Evolutionary conservation across 2,888 invertebrate species (phyloP).

Genomic region (Hyalella azteca): DNA sequence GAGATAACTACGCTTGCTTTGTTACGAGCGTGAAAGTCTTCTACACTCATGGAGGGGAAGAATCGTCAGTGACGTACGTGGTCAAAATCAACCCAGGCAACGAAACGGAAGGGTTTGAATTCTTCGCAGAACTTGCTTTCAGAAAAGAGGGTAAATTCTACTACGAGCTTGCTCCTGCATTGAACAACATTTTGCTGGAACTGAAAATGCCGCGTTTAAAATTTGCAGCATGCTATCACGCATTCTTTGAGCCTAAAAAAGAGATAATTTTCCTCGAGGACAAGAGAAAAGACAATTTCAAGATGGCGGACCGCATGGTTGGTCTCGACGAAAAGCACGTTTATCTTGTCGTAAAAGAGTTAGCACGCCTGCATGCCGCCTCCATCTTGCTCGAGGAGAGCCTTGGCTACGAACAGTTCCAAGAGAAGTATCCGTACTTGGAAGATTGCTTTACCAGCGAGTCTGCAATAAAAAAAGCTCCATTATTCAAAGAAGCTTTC

Average conservation of each 20-base stretch:
- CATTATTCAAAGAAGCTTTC: background rate
- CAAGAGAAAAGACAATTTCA: conserved; percentile 40
- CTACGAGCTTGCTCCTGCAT: conserved; percentile 1
- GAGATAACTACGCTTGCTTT: conserved; percentile 42
- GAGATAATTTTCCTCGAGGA: conserved; percentile 42
- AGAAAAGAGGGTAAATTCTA: conserved; percentile 44
- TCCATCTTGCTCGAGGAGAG: conserved; percentile 8
- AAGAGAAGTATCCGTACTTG: background rate
- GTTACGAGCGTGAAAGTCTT: conserved; percentile 40
- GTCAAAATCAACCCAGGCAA: conserved; percentile 43
- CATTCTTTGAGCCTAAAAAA: background rate
- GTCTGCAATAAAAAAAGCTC: background rate
- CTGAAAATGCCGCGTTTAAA: conserved; percentile 18
- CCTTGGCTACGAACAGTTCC: background rate
- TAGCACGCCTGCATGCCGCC: conserved; percentile 49
- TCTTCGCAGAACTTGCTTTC: background rate
- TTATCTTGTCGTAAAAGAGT: conserved; percentile 43
- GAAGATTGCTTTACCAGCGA: background rate
- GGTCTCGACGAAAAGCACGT: conserved; percentile 46
- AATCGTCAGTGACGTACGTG: conserved; percentile 34
- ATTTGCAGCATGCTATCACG: conserved; percentile 11
- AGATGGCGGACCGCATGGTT: conserved; percentile 46
- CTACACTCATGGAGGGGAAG: background rate
- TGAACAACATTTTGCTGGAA: conserved; percentile 37
- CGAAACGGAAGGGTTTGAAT: background rate